Evolutionary conservation across 1,140 invertebrate species (phyloP).

Genomic region (Pseudomyrmex sp.): DNA sequence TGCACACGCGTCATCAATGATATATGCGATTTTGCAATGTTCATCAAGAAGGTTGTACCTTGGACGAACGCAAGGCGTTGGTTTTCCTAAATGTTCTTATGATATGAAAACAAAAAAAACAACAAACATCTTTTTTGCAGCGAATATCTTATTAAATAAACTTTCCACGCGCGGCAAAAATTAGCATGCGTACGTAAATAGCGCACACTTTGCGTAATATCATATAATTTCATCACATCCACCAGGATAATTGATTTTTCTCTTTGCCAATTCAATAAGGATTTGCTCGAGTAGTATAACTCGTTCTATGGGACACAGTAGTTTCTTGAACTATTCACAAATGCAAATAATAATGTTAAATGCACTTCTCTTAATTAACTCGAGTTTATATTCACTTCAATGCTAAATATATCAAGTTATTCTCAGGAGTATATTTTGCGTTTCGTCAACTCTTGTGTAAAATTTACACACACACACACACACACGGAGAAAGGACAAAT

Average conservation of each 20-base stretch:
- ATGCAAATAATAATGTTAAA: neutral
- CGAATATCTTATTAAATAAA: neutral
- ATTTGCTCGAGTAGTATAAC: neutral
- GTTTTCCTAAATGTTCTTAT: too few species aligned
- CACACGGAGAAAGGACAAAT: too few species aligned
- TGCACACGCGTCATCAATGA: constrained; percentile 6
- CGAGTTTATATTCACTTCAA: neutral
- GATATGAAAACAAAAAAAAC: neutral
- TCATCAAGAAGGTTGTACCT: constrained; percentile 19
- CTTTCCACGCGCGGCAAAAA: too few species aligned
- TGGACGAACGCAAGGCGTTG: neutral
- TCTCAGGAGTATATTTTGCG: too few species aligned
- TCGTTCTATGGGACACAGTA: neutral
- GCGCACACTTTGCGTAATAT: too few species aligned
- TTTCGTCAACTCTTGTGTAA: too few species aligned
- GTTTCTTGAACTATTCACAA: neutral
- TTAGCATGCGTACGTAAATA: too few species aligned
- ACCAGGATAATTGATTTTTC: neutral
- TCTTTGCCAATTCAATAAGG: neutral
- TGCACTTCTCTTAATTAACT: neutral
- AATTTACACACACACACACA: too few species aligned
- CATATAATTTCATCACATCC: neutral
- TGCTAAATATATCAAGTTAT: too few species aligned
- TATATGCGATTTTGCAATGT: constrained; percentile 43
- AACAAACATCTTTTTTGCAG: neutral